phyloP scores from a whole-genome alignment of 2,888 invertebrate species.

The Eurytoma californica region DNA sequence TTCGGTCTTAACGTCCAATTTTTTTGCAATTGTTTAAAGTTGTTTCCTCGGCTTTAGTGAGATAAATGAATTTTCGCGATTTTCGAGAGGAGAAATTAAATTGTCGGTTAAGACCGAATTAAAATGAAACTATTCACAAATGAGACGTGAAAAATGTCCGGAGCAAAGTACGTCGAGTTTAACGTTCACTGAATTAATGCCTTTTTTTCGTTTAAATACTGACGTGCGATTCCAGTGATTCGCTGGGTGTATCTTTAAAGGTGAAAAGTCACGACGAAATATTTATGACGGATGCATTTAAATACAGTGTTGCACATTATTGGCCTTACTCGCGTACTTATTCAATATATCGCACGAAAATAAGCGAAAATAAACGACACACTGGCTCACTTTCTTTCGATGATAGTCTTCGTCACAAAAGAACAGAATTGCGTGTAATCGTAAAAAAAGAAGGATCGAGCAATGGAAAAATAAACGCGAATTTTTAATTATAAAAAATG shows the following conservation, averaged over 20 bases:
- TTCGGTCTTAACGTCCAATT: constrained; percentile 35
- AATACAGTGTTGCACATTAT: no score
- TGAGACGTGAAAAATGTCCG: constrained; percentile 24
- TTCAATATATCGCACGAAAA: no score
- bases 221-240: no score
- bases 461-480: no score
- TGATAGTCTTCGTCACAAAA: background rate
- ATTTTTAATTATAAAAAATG: background rate
- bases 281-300: no score
- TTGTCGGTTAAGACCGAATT: constrained; percentile 25
- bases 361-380: no score
- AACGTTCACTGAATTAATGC: background rate
- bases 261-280: no score
- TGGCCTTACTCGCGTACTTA: no score
- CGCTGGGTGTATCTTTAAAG: no score
- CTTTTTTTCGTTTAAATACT: background rate
- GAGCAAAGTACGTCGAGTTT: constrained; percentile 6
- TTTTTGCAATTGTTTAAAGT: background rate
- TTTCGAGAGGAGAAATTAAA: background rate
- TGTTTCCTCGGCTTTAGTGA: background rate
- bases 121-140: constrained; percentile 33
- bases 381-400: no score
- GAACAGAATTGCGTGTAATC: no score
- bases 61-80: background rate
- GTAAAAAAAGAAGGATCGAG: no score